A percentile compares a stretch with the other conserved stretches of the same genome.
These are phyloP conservation scores for Trididemnum miniatum DNA, from an alignment of 23 tunicate genomes.

Conservation along the genomic window DNA sequence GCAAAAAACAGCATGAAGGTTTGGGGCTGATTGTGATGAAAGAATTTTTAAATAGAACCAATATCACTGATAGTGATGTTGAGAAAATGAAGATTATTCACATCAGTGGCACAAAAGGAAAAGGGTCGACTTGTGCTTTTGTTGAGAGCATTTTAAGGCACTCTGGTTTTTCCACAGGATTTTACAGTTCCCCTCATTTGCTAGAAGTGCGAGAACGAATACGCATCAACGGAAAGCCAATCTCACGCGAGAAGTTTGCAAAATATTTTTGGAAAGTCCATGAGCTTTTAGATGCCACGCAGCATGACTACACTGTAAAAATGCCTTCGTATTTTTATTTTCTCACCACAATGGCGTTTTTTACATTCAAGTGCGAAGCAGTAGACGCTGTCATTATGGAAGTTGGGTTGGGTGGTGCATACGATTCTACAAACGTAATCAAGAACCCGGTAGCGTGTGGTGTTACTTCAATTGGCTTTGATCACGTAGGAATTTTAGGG, in stretches of 20 bases:
- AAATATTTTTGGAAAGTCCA: conserved; percentile 71
- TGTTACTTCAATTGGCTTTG: conserved; percentile 77
- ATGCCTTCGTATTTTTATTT: conserved; percentile 87
- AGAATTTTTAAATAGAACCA: conserved; percentile 47
- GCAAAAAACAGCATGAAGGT: conserved; percentile 38
- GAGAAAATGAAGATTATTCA: conserved; percentile 52
- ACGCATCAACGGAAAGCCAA: conserved; percentile 86
- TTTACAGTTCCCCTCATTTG: conserved; percentile 91
- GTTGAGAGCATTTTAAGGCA: conserved; percentile 81
- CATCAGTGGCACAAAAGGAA: conserved; percentile 91
- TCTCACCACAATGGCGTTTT: conserved; percentile 73
- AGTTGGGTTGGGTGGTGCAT: conserved; percentile 95
- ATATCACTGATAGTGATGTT: conserved; percentile 52
- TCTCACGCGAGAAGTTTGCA: conserved; percentile 55
- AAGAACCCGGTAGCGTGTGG: conserved; percentile 69
- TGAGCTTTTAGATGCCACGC: conserved; percentile 37
- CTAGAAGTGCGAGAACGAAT: conserved; percentile 89
- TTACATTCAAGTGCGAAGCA: conserved; percentile 58
- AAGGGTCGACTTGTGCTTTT: conserved; percentile 96
- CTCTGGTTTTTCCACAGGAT: conserved; percentile 80
- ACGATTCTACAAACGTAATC: conserved; percentile 83
- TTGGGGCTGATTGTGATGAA: conserved; percentile 67
- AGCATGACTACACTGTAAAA: conserved; percentile 26
- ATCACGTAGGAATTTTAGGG: conserved; percentile 69
- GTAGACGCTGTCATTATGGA: conserved; percentile 87